Evolutionary conservation across 1,140 invertebrate genomes (phyloP).

Genomic region (Bombus fervidus): DNA sequence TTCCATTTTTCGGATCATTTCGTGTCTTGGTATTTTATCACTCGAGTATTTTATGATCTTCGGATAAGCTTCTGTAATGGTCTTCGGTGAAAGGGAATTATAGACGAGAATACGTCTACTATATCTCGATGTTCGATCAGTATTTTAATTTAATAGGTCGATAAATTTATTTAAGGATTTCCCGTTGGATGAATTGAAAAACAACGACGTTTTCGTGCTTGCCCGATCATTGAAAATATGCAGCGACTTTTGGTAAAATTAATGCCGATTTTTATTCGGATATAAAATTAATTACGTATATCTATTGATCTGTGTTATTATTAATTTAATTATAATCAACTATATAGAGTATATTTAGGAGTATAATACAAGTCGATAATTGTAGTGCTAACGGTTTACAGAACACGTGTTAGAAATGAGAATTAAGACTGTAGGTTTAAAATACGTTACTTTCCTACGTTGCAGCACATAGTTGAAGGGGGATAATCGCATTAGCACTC

Average conservation of each 20-base stretch:
- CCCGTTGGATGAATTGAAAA: no score
- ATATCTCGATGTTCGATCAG: background rate
- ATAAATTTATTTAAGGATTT: background rate
- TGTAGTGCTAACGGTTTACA: background rate
- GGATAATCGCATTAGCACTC: background rate
- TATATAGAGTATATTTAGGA: background rate
- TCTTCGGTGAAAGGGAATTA: background rate
- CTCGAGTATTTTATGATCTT: background rate
- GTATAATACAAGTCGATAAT: background rate
- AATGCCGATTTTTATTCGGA: no score
- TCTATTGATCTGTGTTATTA: no score
- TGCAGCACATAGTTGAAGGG: background rate
- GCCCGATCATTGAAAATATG: no score
- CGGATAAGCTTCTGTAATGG: background rate
- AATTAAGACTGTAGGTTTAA: background rate
- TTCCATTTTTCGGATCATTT: background rate
- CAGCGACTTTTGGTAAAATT: no score
- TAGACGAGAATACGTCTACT: background rate
- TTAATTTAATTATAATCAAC: background rate
- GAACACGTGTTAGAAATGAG: no score
- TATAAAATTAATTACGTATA: no score
- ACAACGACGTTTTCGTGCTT: no score
- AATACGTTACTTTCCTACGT: no score
- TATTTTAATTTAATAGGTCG: background rate
- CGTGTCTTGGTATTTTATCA: background rate